Evolutionary conservation across 1,140 invertebrate species (phyloP), one percentile per base, ranked within the genome.

Genomic region (Polyergus mexicanus): DNA sequence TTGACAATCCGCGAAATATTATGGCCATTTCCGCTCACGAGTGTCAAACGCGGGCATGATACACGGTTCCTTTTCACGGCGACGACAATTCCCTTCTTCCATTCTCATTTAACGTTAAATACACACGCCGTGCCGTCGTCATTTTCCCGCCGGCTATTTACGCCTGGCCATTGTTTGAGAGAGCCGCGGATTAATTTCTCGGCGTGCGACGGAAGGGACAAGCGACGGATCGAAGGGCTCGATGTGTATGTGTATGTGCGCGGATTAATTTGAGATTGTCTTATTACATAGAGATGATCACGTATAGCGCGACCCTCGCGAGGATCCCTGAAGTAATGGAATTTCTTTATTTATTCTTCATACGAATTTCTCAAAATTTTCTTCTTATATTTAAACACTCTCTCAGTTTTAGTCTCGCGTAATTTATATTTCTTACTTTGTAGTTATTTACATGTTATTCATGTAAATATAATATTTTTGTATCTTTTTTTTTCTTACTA

Each of bases 111-210:
- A 54, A 62, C 32, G 68, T 72, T 62, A 83, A 83, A 83, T 44
- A 81, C 22, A 56, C 19, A 0, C 71, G 13, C 32, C 68, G 54
- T 60, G 38, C 35, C 65, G 19, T 68, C 77, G 77, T 83, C 56
- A 83, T 74, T 74, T 83, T 60, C 38, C 68, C 54, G 28, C 78
- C 25, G 54, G 78, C 54, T 83, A 83, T 83, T 83, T 83, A 83
- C 78, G 66, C 68, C 11, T 38, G 66, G 66, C 38, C 56, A 72
- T 83, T 83, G 78, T 83, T 83, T 83, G 68, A 83, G 38, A 4
- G 51, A 44, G 35, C 25, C 16, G 51, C 28, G 68, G 68, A 72
- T 83, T 83, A 83, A 83, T 83, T 54, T 74, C 25, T 54, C 54
- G 56, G 19, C 25, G 51, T 38, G 38, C 66, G 38, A 25, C 68